phyloP scores from a whole-genome alignment of 2,113 vertebrate genomes.

The Tragelaphus scriptus region DNA sequence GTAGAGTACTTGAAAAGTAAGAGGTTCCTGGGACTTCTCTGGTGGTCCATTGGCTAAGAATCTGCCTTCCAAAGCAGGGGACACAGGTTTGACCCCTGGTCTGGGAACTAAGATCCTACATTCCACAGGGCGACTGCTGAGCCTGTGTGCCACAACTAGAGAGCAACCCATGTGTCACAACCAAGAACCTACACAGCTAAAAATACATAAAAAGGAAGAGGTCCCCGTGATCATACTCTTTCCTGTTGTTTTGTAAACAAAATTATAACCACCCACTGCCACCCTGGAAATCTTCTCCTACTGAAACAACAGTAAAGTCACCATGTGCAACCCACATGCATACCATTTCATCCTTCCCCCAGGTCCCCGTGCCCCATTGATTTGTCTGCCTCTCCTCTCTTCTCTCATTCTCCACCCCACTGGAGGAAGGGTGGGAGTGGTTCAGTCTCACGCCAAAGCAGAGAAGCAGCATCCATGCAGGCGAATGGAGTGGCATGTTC shows the following conservation, averaged over 20 bases:
- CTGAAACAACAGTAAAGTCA: neutral
- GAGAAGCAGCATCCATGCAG: neutral
- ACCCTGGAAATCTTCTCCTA: neutral
- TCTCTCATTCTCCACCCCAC: accelerated
- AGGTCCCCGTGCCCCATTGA: neutral
- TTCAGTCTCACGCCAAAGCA: neutral
- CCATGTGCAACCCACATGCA: accelerated
- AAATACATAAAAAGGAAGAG: neutral
- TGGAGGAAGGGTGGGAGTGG: neutral
- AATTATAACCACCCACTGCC: neutral
- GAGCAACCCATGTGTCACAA: neutral
- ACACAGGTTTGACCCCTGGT: neutral
- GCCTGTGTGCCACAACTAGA: neutral
- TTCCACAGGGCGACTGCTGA: neutral
- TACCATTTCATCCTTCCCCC: neutral
- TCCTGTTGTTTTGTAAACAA: neutral
- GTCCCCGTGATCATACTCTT: neutral
- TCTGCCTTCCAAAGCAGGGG: neutral
- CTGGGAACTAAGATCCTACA: neutral
- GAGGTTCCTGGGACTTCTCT: neutral
- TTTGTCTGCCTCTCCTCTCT: neutral
- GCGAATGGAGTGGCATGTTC: neutral
- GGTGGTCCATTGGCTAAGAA: neutral
- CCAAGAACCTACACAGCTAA: neutral
- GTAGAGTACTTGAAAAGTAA: neutral